Conservation (phyloP, 2,797 vertebrate genomes). For the Gobio occitaniae region DNA sequence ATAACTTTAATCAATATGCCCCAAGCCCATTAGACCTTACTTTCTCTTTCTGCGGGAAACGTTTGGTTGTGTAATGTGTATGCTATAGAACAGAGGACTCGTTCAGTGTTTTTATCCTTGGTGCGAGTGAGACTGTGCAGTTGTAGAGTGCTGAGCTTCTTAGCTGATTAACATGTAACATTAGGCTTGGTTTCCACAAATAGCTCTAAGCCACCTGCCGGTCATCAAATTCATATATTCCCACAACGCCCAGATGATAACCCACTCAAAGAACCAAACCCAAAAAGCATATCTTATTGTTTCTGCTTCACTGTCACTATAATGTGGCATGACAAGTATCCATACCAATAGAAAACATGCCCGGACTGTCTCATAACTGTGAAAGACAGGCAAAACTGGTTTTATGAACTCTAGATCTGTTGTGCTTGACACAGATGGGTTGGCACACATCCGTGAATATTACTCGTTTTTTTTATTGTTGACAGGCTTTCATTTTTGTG, state of each 20-base stretch:
- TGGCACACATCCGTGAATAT: not conserved
- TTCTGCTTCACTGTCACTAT: conserved; percentile 19
- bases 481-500: not conserved
- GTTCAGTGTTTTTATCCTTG: not conserved
- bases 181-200: conserved; percentile 45
- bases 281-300: not conserved
- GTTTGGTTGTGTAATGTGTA: not conserved
- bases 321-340: conserved; percentile 16
- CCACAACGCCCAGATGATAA: not conserved
- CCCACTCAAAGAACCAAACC: not conserved
- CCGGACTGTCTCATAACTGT: conserved; percentile 26
- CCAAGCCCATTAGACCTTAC: not conserved
- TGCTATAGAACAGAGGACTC: not conserved
- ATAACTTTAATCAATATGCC: conserved; percentile 2
- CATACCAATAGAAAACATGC: conserved; percentile 36
- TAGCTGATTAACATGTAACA: conserved; percentile 52
- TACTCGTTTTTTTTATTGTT: not conserved
- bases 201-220: conserved; percentile 21
- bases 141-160: conserved; percentile 46
- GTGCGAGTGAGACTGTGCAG: not conserved
- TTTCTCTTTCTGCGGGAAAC: not conserved
- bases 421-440: conserved; percentile 21
- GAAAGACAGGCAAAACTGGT: conserved; percentile 46
- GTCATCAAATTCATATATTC: conserved; percentile 31
- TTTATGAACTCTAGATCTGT: conserved; percentile 24